Evolutionary conservation across 2,888 invertebrate genomes (phyloP).

Genomic region (Gortyna flavago): DNA sequence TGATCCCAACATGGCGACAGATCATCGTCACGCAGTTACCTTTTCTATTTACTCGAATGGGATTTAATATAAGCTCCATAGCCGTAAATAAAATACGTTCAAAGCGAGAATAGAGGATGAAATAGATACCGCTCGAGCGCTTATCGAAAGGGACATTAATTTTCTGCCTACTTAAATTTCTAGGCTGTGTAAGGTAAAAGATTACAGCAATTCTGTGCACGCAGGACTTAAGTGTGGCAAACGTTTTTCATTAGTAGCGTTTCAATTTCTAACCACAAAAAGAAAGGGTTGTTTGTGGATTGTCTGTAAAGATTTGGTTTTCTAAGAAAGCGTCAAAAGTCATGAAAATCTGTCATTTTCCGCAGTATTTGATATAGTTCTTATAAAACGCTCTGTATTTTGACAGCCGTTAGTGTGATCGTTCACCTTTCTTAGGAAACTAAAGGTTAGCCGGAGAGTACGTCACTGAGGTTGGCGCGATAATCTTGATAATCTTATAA

Average conservation of each 20-base stretch:
- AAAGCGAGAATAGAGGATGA: slow-evolving; percentile 77
- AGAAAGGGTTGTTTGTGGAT: not conserved
- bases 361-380: too few species aligned
- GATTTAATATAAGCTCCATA: slow-evolving; percentile 71
- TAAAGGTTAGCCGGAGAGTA: not conserved
- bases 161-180: slow-evolving; percentile 81
- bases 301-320: not conserved
- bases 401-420: too few species aligned
- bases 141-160: slow-evolving; percentile 82
- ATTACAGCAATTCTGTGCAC: slow-evolving; percentile 50
- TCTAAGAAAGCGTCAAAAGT: too few species aligned
- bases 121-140: slow-evolving; percentile 77
- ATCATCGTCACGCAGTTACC: slow-evolving; percentile 59
- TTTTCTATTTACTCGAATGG: slow-evolving; percentile 63
- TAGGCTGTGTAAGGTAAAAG: slow-evolving; percentile 57
- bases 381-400: not conserved
- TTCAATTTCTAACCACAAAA: not conserved
- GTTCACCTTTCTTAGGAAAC: too few species aligned
- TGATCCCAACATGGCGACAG: slow-evolving; percentile 39
- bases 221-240: not conserved
- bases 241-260: not conserved
- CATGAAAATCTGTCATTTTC: too few species aligned
- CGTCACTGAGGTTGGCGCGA: not conserved
- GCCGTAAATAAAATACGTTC: slow-evolving; percentile 76
- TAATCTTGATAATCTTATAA: too few species aligned